Conservation (phyloP, 2,888 invertebrate species). For the Leptinotarsa juncta region DNA sequence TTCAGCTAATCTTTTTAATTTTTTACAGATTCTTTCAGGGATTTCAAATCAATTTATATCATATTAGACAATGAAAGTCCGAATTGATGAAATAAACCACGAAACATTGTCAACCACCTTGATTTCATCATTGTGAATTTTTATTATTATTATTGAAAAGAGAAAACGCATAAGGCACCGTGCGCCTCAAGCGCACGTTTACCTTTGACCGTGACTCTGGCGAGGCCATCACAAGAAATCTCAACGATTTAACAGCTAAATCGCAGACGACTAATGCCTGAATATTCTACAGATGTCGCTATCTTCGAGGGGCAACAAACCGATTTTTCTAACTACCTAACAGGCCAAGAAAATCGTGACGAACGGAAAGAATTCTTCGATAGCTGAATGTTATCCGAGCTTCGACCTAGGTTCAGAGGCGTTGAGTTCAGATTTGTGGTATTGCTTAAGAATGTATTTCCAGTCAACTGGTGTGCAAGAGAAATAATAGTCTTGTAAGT, state of each 20-base stretch:
- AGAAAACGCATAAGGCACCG: not conserved
- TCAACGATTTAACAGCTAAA: slow-evolving; percentile 12
- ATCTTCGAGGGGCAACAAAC: slow-evolving; percentile 29
- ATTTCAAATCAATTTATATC: too few species aligned
- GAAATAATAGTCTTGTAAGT: not conserved
- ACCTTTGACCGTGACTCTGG: slow-evolving; percentile 17
- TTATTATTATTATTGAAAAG: too few species aligned
- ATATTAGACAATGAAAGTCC: too few species aligned
- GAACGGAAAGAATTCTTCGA: slow-evolving; percentile 19
- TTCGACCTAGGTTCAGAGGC: slow-evolving; percentile 1
- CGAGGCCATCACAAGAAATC: slow-evolving; percentile 20
- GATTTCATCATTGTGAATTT: too few species aligned
- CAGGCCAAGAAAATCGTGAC: slow-evolving; percentile 29
- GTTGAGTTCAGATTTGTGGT: not conserved
- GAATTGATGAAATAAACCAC: too few species aligned
- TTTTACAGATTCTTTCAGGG: too few species aligned
- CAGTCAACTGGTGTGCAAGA: not conserved
- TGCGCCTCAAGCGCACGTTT: not conserved
- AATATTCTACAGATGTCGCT: slow-evolving; percentile 28
- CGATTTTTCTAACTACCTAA: slow-evolving; percentile 31
- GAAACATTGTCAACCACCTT: too few species aligned
- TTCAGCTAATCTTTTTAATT: too few species aligned
- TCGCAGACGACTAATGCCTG: not conserved
- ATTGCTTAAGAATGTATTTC: not conserved
- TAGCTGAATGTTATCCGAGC: not conserved